Conservation (phyloP, 1,140 invertebrate genomes). For the Agrypnia vestita region DNA sequence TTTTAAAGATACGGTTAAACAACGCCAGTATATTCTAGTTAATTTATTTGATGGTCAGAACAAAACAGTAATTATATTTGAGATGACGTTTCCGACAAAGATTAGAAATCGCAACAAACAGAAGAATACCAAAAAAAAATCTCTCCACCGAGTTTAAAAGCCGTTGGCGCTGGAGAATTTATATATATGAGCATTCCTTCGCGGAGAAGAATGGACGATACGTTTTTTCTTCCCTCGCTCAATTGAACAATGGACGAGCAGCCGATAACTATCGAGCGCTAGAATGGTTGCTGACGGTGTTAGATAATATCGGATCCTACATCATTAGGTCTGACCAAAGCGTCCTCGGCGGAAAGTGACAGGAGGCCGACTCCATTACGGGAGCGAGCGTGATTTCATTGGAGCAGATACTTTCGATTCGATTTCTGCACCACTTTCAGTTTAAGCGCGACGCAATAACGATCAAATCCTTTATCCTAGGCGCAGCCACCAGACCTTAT, state of each 20-base stretch:
- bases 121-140: too few relatives aligned
- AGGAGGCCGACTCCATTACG: not conserved
- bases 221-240: constrained; percentile 1
- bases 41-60: too few relatives aligned
- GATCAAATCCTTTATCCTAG: not conserved
- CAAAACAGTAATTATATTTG: too few relatives aligned
- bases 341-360: constrained; percentile 14
- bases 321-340: constrained; percentile 29
- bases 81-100: too few relatives aligned
- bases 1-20: too few relatives aligned
- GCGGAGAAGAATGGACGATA: constrained; percentile 9
- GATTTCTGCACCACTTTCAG: too few relatives aligned
- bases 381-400: not conserved
- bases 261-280: constrained; percentile 18
- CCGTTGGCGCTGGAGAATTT: too few relatives aligned
- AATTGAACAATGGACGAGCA: constrained; percentile 27
- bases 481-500: not conserved
- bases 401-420: too few relatives aligned
- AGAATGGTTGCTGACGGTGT: constrained; percentile 28
- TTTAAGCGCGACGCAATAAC: not conserved
- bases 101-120: too few relatives aligned
- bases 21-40: too few relatives aligned
- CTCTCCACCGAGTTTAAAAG: too few relatives aligned
- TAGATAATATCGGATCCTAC: constrained; percentile 31
- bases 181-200: not conserved